Conservation (phyloP, 1,140 invertebrate species). For the Amphibalanus amphitrite region DNA sequence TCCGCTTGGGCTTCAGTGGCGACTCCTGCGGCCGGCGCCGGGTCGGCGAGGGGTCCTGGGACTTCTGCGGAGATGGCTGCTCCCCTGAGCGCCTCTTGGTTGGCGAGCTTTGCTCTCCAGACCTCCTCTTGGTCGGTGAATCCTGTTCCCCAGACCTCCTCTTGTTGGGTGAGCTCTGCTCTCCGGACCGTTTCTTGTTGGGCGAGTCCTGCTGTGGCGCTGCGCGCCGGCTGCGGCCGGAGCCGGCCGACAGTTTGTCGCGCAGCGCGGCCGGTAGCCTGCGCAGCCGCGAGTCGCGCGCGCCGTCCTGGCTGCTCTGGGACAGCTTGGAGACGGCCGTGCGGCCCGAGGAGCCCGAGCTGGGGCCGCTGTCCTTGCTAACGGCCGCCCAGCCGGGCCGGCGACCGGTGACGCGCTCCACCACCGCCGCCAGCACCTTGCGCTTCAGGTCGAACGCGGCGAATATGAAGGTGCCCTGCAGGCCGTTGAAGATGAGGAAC, state of each 20-base stretch:
- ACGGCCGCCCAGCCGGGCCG: constrained; percentile 19
- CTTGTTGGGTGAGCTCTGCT: too few relatives aligned
- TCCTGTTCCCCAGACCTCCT: too few relatives aligned
- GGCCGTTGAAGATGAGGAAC: constrained; percentile 28
- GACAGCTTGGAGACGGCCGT: not conserved
- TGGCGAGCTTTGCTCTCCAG: too few relatives aligned
- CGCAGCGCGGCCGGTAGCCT: not conserved
- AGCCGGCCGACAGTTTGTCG: not conserved
- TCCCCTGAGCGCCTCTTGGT: too few relatives aligned
- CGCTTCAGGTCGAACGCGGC: constrained; percentile 50
- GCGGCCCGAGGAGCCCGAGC: not conserved
- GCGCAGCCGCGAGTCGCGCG: not conserved
- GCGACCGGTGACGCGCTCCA: constrained; percentile 23
- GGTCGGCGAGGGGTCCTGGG: too few relatives aligned
- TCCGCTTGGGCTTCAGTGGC: not conserved
- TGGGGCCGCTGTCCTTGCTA: constrained; percentile 9
- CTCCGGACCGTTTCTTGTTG: not conserved
- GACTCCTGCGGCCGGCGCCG: too few relatives aligned
- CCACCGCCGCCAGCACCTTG: constrained; percentile 37
- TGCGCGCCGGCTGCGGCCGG: too few relatives aligned
- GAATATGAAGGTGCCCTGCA: constrained; percentile 45
- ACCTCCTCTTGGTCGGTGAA: not conserved
- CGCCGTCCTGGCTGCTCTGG: not conserved
- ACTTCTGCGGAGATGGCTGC: too few relatives aligned
- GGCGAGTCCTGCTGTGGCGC: not conserved